Base-by-base conservation (phyloP, 2,797 vertebrate species). In the Paedocypris micromegethes region DNA sequence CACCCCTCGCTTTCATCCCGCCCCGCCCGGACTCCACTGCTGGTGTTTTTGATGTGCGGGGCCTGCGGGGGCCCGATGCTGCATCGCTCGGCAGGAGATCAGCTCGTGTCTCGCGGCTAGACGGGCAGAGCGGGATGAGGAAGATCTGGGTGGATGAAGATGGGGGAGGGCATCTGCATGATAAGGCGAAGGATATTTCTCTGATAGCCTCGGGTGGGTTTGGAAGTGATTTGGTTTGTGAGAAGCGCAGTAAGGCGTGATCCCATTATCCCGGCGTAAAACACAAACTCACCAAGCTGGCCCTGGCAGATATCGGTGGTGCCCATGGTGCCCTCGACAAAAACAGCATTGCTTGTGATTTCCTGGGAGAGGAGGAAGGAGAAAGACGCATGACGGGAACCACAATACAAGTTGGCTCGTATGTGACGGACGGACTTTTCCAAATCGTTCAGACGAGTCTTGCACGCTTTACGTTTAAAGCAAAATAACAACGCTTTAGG, bases 281-380 rank as follows among this genome's bases (percentile, higher is more conserved):
- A 59, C 71, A 64, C 66, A 62, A 73, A 61, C 88, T 90, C 73
- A 92, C 91, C 91, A 62, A 92, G 86, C 67, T 91, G 89, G 50
- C 91, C 90, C 78, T 92, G 91, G 68, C 91, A 91, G 75, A 92
- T 90, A 70, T 91, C 90, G 0, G 87, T 90, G 70, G 90, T 91
- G 61, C 85, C 85, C 37, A 72, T 88, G 0, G 87, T 89, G 51
- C 80, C 88, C 74, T 90, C 88, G 51, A 91, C 87, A 75, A 92
- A 92, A 66, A 87, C 82, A 4, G 90, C 88, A 2, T 87, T 82
- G 4, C 72, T 49, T 56, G 73, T 83, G 78, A 91, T 90, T 68
- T 90, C 86, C 91, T 91, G 58, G 75, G 40, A 66, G 2, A 38
- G 37, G 41, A 23, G 65, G 52, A 63, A 3, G 8, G 6, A 47